Percentiles rank a stretch among this genome's conserved stretches.
phyloP scores from a whole-genome alignment of 2,797 vertebrate genomes.

The Menidia menidia region DNA sequence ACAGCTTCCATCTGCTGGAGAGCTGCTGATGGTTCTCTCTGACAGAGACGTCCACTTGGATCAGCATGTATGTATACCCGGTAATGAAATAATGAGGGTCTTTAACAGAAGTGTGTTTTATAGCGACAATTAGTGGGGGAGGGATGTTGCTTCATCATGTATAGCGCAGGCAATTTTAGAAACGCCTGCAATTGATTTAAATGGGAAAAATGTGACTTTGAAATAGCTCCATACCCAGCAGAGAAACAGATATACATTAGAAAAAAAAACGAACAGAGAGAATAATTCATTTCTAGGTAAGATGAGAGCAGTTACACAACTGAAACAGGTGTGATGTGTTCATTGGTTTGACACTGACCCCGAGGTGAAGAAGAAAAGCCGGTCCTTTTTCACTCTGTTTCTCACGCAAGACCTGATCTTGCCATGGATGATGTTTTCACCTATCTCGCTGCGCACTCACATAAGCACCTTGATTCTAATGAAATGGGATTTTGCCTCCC shows the following conservation, averaged over 20 bases:
- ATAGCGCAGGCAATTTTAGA: slow-evolving; percentile 50
- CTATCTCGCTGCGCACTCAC: slow-evolving; percentile 39
- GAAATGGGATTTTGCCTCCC: slow-evolving; percentile 55
- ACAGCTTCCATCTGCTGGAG: slow-evolving; percentile 70
- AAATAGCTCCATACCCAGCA: slow-evolving; percentile 21
- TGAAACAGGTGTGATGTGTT: slow-evolving; percentile 57
- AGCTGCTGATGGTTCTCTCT: slow-evolving; percentile 47
- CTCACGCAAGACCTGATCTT: slow-evolving; percentile 63
- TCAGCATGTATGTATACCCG: slow-evolving; percentile 47
- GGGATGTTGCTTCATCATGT: slow-evolving; percentile 59
- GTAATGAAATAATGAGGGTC: slow-evolving; percentile 70
- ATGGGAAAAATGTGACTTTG: slow-evolving; percentile 27
- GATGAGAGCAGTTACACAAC: slow-evolving; percentile 28
- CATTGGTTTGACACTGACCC: slow-evolving; percentile 65
- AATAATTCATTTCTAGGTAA: slow-evolving; percentile 33
- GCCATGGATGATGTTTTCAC: slow-evolving; percentile 61
- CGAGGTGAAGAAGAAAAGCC: slow-evolving; percentile 50
- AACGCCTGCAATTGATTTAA: slow-evolving; percentile 63
- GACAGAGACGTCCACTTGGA: slow-evolving; percentile 61
- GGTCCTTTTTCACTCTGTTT: slow-evolving; percentile 38
- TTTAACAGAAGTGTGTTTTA: slow-evolving; percentile 64
- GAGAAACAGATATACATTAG: slow-evolving; percentile 5
- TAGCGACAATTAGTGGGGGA: slow-evolving; percentile 61
- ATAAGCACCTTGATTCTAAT: slow-evolving; percentile 57
- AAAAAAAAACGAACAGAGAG: neutral